Evolutionary conservation across 1,140 invertebrate genomes (phyloP).

Genomic region (Rhynchophorus ferrugineus): DNA sequence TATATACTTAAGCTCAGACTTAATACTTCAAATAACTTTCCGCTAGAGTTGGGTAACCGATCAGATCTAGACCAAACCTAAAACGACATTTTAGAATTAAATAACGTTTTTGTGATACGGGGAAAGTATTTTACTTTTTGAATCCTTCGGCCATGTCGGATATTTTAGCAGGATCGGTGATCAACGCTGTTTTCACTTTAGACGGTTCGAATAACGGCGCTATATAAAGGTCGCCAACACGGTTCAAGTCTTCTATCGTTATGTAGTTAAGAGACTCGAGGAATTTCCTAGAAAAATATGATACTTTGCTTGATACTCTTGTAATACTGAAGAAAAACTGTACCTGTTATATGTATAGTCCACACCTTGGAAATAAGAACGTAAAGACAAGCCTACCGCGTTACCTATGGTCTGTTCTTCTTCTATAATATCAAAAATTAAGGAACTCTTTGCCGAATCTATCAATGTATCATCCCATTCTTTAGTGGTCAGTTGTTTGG

Average conservation of each 20-base stretch:
- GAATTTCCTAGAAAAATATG: conserved; percentile 23
- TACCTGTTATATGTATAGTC: conserved; percentile 63
- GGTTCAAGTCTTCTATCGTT: conserved; percentile 53
- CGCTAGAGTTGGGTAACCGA: conserved; percentile 46
- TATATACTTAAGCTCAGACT: too few relatives aligned
- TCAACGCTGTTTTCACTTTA: conserved; percentile 54
- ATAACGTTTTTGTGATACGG: not conserved
- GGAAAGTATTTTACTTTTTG: conserved; percentile 49
- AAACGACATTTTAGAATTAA: conserved; percentile 1
- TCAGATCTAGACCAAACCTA: conserved; percentile 43
- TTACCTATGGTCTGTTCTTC: conserved; percentile 69
- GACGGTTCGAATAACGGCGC: conserved; percentile 54
- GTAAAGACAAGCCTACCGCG: conserved; percentile 60
- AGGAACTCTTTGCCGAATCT: conserved; percentile 74
- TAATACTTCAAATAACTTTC: conserved; percentile 45
- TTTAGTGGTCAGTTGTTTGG: conserved; percentile 51
- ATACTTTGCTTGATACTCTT: not conserved
- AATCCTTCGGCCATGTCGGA: conserved; percentile 57
- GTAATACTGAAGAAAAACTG: not conserved
- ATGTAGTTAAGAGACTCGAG: conserved; percentile 52
- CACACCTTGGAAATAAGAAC: conserved; percentile 62
- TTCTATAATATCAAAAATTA: conserved; percentile 78
- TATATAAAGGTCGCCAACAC: conserved; percentile 63
- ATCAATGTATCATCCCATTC: conserved; percentile 67
- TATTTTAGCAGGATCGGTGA: conserved; percentile 71